A percentile compares a stretch with the other conserved stretches of the same genome.
phyloP scores from a whole-genome alignment of 2,797 vertebrate genomes.

The Chromis chromis region DNA sequence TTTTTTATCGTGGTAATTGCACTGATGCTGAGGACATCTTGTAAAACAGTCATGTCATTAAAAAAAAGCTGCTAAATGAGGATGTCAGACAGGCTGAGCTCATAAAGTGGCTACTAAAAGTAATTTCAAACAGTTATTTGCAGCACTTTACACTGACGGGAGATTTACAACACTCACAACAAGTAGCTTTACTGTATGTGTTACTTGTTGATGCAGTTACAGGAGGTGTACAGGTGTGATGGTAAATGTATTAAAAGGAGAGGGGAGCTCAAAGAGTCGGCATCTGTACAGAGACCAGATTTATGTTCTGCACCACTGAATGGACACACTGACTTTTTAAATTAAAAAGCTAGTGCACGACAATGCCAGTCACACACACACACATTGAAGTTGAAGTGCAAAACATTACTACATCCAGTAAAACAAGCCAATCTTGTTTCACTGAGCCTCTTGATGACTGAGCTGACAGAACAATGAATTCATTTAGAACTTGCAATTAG shows the following conservation, averaged over 20 bases:
- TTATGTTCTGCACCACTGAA: not conserved
- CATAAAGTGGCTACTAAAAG: not conserved
- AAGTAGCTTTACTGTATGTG: not conserved
- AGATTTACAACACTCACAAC: not conserved
- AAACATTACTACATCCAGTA: not conserved
- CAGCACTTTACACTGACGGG: not conserved
- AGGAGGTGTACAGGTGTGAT: no score
- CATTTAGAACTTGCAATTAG: not conserved
- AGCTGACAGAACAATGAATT: not conserved
- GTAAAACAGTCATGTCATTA: not conserved
- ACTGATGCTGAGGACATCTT: not conserved
- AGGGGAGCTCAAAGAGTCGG: not conserved
- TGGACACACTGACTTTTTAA: not conserved
- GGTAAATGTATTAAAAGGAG: not conserved
- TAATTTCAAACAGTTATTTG: not conserved
- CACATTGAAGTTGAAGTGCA: not conserved
- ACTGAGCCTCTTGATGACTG: not conserved
- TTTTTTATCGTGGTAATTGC: not conserved
- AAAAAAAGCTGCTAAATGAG: not conserved
- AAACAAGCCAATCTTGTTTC: constrained; percentile 1
- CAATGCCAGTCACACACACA: not conserved
- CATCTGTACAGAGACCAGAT: not conserved
- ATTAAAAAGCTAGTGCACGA: not conserved
- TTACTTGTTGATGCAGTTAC: not conserved
- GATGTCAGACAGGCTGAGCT: not conserved